Evolutionary conservation across 2,797 vertebrate genomes (phyloP).

Genomic region (Sus cebifrons): DNA sequence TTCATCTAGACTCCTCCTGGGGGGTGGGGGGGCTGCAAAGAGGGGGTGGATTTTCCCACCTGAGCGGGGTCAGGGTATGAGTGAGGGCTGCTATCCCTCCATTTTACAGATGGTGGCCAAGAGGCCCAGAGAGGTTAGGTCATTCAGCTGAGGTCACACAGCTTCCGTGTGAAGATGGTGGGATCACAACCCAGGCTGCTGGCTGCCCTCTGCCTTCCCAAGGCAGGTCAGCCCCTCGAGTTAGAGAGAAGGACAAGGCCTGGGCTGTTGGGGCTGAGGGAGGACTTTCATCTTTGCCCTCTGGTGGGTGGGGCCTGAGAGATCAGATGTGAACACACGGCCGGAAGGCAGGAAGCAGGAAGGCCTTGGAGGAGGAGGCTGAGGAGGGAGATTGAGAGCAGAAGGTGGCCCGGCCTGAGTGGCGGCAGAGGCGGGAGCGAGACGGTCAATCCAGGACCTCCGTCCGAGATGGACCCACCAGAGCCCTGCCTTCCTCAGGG

Average conservation of each 20-base stretch:
- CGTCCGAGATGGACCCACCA: fast-evolving
- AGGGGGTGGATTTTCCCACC: fast-evolving
- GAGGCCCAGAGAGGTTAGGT: neutral
- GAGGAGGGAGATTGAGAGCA: neutral
- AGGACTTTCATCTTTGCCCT: neutral
- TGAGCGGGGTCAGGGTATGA: fast-evolving
- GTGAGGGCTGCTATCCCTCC: too few species aligned
- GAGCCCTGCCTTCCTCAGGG: too few species aligned
- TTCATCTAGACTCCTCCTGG: fast-evolving
- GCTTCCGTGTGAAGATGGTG: neutral
- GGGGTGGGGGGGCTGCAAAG: neutral
- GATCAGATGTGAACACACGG: neutral
- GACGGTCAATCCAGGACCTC: fast-evolving
- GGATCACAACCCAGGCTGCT: fast-evolving
- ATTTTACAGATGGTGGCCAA: neutral
- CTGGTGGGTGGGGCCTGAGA: fast-evolving
- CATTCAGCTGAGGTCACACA: neutral
- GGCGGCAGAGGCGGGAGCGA: neutral
- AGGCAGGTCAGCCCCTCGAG: fast-evolving
- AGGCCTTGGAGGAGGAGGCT: neutral
- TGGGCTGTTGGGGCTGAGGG: neutral
- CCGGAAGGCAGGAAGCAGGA: neutral
- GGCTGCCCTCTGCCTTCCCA: fast-evolving
- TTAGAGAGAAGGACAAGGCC: neutral
- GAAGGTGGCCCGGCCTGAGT: fast-evolving